Percentiles rank a stretch among this genome's conserved stretches.
Conservation (phyloP, 2,888 invertebrate genomes). For the Epiblema foenella region DNA sequence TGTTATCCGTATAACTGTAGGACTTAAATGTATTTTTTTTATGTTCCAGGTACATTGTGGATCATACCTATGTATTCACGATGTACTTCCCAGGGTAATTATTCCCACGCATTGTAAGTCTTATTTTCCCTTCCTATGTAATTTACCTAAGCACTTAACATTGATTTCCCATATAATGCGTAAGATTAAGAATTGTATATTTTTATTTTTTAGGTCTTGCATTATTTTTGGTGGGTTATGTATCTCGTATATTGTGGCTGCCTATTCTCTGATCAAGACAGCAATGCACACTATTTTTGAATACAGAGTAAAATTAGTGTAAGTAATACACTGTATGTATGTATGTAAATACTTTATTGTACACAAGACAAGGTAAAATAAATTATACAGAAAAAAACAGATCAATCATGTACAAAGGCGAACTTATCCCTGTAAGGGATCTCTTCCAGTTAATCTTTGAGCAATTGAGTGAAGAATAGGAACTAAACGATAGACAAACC, state of each 20-base stretch:
- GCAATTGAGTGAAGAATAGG: too few relatives aligned
- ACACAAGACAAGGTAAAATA: too few relatives aligned
- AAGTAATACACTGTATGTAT: slow-evolving; percentile 52
- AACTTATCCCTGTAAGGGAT: too few relatives aligned
- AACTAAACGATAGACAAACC: too few relatives aligned
- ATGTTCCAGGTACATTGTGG: slow-evolving; percentile 71
- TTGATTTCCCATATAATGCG: background rate
- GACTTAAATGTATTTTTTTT: background rate
- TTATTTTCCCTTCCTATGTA: background rate
- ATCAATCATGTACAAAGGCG: too few relatives aligned
- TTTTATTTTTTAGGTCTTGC: slow-evolving; percentile 61
- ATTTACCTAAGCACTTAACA: background rate
- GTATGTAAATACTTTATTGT: too few relatives aligned
- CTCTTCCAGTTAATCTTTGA: too few relatives aligned
- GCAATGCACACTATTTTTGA: slow-evolving; percentile 77
- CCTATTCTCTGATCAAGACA: slow-evolving; percentile 68
- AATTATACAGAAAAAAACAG: too few relatives aligned
- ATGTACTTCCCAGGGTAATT: slow-evolving; percentile 63
- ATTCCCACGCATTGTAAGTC: slow-evolving; percentile 73
- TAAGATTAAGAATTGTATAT: slow-evolving; percentile 39
- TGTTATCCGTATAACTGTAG: too few relatives aligned
- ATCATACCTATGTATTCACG: slow-evolving; percentile 76
- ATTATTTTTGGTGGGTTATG: slow-evolving; percentile 69
- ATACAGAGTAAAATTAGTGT: slow-evolving; percentile 76
- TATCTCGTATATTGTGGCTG: slow-evolving; percentile 69